A percentile compares a stretch with the other conserved stretches of the same genome.
phyloP scores from a whole-genome alignment of 2,113 vertebrate species.

The Amazona guildingii region DNA sequence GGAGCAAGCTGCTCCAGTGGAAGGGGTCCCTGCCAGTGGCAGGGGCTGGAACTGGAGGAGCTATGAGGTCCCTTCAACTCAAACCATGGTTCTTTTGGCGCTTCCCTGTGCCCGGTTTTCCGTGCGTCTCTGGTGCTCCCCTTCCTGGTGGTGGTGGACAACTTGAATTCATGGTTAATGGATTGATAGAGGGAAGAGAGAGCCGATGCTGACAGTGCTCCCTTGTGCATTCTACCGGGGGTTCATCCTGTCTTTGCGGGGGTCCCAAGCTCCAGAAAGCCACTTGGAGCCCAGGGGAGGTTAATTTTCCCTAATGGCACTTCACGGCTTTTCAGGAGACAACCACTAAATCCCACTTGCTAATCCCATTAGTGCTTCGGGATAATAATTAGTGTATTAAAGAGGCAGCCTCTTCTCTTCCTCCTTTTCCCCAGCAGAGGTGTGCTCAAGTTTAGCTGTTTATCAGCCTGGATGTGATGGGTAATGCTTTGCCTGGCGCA shows the following conservation, averaged over 20 bases:
- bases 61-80: neutral
- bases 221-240: neutral
- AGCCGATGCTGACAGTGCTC: neutral
- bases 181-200: slow-evolving; percentile 26
- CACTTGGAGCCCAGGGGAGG: neutral
- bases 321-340: slow-evolving; percentile 59
- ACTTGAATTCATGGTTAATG: neutral
- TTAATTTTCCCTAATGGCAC: slow-evolving; percentile 52
- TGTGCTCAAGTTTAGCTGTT: neutral
- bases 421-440: neutral
- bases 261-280: neutral
- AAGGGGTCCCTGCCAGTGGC: neutral
- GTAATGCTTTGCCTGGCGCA: neutral
- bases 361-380: slow-evolving; percentile 23
- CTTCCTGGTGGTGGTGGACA: neutral
- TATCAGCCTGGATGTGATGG: neutral
- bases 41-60: fast-evolving
- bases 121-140: neutral
- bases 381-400: neutral
- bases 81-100: neutral
- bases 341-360: slow-evolving; percentile 3
- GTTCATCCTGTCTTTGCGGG: fast-evolving
- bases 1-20: neutral
- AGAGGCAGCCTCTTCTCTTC: neutral
- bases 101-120: neutral